A percentile compares a stretch with the other conserved stretches of the same genome.
phyloP scores from a whole-genome alignment of 2,888 invertebrate species.

The Drosophila borealis region DNA sequence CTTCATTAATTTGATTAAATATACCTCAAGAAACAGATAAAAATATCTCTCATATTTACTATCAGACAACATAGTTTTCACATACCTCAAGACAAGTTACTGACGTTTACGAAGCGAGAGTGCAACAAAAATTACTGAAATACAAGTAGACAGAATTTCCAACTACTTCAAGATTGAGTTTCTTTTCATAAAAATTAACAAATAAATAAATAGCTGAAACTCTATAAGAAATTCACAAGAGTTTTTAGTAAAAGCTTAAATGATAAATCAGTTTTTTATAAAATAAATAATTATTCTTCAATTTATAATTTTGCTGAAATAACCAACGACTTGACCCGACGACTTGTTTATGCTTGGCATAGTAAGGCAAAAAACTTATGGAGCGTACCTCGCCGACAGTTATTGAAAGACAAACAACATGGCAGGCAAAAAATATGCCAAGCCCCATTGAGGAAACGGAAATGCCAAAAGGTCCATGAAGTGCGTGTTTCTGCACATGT shows the following conservation, averaged over 20 bases:
- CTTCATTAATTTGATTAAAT: conserved; percentile 78
- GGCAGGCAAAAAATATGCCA: conserved; percentile 54
- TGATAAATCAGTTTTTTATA: not conserved
- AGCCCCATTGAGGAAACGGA: conserved; percentile 61
- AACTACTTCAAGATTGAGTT: not conserved
- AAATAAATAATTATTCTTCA: not conserved
- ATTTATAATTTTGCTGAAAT: not conserved
- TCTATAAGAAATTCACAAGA: not conserved
- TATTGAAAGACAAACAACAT: conserved; percentile 71
- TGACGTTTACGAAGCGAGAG: conserved; percentile 37
- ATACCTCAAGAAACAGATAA: conserved; percentile 52
- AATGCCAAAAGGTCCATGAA: conserved; percentile 73
- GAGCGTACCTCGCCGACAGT: conserved; percentile 48
- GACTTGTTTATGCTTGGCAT: not conserved
- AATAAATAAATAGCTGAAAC: not conserved
- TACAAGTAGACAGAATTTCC: not conserved
- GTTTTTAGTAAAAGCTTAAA: not conserved
- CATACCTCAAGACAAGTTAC: conserved; percentile 18
- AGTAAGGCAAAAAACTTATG: conserved; percentile 1
- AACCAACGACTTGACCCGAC: not conserved
- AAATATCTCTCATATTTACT: conserved; percentile 40
- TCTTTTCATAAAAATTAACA: not conserved
- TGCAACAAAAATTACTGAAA: conserved; percentile 1
- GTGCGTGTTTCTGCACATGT: conserved; percentile 68
- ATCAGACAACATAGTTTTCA: conserved; percentile 17